Conservation (phyloP, 1,140 invertebrate species). For the Rhizoglyphus robini region DNA sequence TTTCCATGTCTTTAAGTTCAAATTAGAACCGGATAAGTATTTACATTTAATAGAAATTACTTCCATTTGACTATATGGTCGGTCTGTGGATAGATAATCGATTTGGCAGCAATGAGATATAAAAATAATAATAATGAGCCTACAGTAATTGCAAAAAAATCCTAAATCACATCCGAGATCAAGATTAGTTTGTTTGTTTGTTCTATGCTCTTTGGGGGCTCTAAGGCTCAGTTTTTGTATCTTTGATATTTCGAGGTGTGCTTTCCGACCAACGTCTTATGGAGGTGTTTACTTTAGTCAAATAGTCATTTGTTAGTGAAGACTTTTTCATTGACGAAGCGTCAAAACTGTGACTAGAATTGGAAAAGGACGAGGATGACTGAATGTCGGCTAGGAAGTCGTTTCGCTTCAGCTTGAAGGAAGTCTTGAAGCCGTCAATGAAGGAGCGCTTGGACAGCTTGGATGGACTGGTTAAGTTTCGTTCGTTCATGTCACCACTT, state of each 20-base stretch:
- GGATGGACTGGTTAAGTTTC: neutral
- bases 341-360: conserved; percentile 15
- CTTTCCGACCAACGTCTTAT: conserved; percentile 4
- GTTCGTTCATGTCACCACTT: neutral
- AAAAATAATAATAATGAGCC: neutral
- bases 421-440: conserved; percentile 12
- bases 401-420: neutral
- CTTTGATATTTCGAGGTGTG: neutral
- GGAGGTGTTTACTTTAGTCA: neutral
- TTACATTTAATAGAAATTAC: no score
- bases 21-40: no score
- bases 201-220: neutral
- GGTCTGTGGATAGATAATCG: no score
- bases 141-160: neutral
- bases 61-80: no score
- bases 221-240: neutral
- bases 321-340: neutral
- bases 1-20: neutral
- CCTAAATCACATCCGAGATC: conserved; percentile 13
- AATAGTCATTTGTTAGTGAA: conserved; percentile 8
- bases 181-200: neutral
- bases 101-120: neutral
- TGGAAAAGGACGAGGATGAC: neutral
- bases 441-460: neutral
- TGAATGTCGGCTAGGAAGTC: neutral